Evolutionary conservation across 2,797 vertebrate genomes (phyloP).

Genomic region (Phrynocephalus vlangalii): DNA sequence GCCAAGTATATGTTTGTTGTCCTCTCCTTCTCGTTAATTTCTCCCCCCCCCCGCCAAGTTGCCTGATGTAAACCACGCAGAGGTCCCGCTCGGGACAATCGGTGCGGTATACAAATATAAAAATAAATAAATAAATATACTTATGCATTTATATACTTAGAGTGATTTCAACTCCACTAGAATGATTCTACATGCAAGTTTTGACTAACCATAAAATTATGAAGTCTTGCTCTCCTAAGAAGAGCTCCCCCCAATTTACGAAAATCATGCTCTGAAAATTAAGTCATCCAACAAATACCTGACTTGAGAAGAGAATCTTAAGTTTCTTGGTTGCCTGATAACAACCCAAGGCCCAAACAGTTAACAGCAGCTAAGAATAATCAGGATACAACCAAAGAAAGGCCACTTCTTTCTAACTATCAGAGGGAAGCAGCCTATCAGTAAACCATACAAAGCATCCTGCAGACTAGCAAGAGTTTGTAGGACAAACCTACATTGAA

Average conservation of each 20-base stretch:
- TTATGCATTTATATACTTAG: not conserved
- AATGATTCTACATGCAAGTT: not conserved
- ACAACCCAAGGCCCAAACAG: not conserved
- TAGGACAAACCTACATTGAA: constrained; percentile 5
- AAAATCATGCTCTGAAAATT: not conserved
- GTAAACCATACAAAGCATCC: constrained; percentile 22
- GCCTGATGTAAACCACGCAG: no score
- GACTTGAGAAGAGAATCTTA: not conserved
- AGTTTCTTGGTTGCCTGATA: not conserved
- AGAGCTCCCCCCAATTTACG: not conserved
- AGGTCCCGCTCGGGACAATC: no score
- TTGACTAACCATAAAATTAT: no score
- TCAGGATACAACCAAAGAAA: not conserved
- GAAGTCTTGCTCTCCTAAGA: not conserved
- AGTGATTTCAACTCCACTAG: not conserved
- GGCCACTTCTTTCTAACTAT: not conserved
- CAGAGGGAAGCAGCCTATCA: not conserved
- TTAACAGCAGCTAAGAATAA: not conserved
- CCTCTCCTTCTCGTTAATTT: no score
- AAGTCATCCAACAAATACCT: not conserved
- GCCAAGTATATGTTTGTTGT: no score
- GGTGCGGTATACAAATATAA: no score
- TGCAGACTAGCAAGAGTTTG: not conserved
- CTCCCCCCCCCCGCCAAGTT: no score
- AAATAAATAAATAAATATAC: no score